Base-by-base conservation (phyloP, 2,888 invertebrate genomes). In the Oxytorus armatus region DNA sequence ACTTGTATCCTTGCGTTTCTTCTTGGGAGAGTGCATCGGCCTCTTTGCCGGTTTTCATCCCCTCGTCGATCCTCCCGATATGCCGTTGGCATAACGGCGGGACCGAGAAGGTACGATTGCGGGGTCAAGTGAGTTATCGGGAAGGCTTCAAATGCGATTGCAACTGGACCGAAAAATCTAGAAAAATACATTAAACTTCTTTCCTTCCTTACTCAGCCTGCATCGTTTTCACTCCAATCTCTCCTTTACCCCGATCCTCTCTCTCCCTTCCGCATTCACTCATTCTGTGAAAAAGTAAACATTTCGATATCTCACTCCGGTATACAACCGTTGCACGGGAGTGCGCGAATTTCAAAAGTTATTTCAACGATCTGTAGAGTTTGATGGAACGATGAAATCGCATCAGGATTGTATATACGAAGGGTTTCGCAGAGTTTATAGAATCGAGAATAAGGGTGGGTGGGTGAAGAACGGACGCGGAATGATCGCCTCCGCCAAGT, bases 41-140 rank as follows among this genome's bases (percentile, higher is more conserved):
- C 55, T 51, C 36, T 63, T 39, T 47, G 57, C 65, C 61, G 33
- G n/a, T n/a, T n/a, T 72, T 73, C 33, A 23, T 36, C 36, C 63
- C 33, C 61, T 51, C 63, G 61, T 73, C 55, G 69, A 44, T 49
- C 14, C 47, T 23, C 36, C 25, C 36, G 61, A n/a, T n/a, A n/a
- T 39, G 25, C 21, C 61, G 39, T 23, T 10, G 25, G n/a, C 25
- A 7, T 25, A 16, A 53, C 25, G 39, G 68, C 68, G 65, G 57
- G 72, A 3, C 21, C 44, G 18, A 1, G 53, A 39, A n/a, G 49
- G 21, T 51, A 3, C 8, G 18, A 39, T 7, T n/a, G 23, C 1
- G 79, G 55, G 82, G 83, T 83, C 83, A 83, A 83, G 82, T 85
- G 82, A 86, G 79, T 86, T 86, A 86, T 85, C 79, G 80, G 78